Percentiles rank a stretch among this genome's conserved stretches.
phyloP scores from a whole-genome alignment of 2,888 invertebrate genomes.

The Gastrophysa polygoni region DNA sequence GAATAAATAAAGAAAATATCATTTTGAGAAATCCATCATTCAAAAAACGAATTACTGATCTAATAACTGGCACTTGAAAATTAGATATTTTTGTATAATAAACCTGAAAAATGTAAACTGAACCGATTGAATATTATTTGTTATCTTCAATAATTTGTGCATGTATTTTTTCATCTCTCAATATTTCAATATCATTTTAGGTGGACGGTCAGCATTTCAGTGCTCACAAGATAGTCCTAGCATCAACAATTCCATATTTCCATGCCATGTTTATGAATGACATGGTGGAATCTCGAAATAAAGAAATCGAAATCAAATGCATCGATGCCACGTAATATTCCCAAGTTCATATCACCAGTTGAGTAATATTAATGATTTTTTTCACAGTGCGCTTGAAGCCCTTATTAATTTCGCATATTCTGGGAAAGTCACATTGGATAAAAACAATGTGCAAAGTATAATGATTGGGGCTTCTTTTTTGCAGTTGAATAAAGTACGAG shows the following conservation, averaged over 20 bases:
- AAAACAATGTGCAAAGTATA: conserved; percentile 80
- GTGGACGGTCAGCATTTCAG: conserved; percentile 78
- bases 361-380: conserved; percentile 11
- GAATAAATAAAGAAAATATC: background rate
- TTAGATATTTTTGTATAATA: background rate
- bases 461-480: conserved; percentile 86
- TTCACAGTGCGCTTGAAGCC: conserved; percentile 75
- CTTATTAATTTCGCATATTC: conserved; percentile 87
- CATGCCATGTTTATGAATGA: conserved; percentile 90
- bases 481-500: conserved; percentile 77
- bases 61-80: too few relatives aligned
- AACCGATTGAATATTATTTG: too few relatives aligned
- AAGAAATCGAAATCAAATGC: conserved; percentile 80
- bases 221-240: conserved; percentile 82
- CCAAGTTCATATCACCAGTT: conserved; percentile 16
- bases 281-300: conserved; percentile 83
- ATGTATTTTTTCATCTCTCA: too few relatives aligned
- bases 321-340: conserved; percentile 75
- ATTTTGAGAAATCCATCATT: too few relatives aligned
- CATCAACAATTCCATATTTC: conserved; percentile 88
- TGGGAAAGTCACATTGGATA: conserved; percentile 76
- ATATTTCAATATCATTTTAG: conserved; percentile 59
- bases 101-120: too few relatives aligned
- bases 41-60: too few relatives aligned
- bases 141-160: too few relatives aligned